Evolutionary conservation across 2,888 invertebrate species (phyloP), one percentile per base, ranked within the genome.

Genomic region (Philopedon plagiatum): DNA sequence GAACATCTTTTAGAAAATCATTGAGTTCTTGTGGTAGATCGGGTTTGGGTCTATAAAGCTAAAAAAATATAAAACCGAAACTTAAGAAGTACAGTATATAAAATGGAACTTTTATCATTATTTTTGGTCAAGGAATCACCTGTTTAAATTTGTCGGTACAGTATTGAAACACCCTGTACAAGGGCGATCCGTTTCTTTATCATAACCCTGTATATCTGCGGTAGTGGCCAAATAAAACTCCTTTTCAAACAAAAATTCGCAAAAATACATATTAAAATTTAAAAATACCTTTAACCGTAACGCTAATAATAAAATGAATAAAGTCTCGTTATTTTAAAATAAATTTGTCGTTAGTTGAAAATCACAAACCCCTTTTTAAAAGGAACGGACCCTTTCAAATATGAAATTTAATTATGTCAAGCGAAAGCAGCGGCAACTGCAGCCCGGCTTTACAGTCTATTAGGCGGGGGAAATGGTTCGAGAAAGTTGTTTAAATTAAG

Each of bases 21-120:
- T 83, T 83, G 13, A 85, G 75, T 74, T 84, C 83, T 26, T 78
- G 79, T 1, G 85, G 83, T 66, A 84, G 80, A 26, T 80, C 80
- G 32, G 80, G 79, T 67, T 80, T 81, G n/a, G 81, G 78, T 67
- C 56, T 49, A 26, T 65, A 75, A 18, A 68, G 60, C 75, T 75
- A 37, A 39, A 58, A 54, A 66, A 9, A 15, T 23, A 1, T 9
- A n/a, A 23, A 19, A 15, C 11, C 18, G 5, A n/a, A n/a, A n/a
- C n/a, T n/a, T n/a, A n/a, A n/a, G n/a, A n/a, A n/a, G n/a, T n/a
- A n/a, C n/a, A n/a, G n/a, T n/a, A n/a, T n/a, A n/a, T n/a, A n/a
- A n/a, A n/a, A n/a, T n/a, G n/a, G n/a, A n/a, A n/a, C n/a, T n/a
- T n/a, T n/a, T n/a, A n/a, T n/a, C n/a, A n/a, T n/a, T n/a, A n/a